Evolutionary conservation across 2,113 vertebrate genomes (phyloP), one percentile per base, ranked within the genome.

Genomic region (Picathartes gymnocephalus): DNA sequence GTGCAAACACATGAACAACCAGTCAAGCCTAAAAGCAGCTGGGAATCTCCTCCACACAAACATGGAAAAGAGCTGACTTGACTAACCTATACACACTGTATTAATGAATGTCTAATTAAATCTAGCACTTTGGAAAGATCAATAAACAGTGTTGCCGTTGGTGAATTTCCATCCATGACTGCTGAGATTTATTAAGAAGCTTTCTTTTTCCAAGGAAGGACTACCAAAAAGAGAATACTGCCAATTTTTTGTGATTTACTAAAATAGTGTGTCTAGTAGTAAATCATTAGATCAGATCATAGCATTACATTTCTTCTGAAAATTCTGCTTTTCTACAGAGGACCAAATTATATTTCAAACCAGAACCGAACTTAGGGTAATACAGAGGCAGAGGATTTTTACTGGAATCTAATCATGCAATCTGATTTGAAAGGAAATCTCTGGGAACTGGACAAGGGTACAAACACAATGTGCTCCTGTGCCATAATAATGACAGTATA

Each of bases 201-300:
- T 97, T 96, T 92, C 70, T 71, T 97, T 97, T 97, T 96, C 96
- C 25, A 4, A 93, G 66, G 94, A 94, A 94, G 61, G 70, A 94
- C 96, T 97, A 96, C 80, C 81, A 88, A 92, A 88, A 73, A 90
- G 47, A 91, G 54, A 90, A 94, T 51, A 45, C 31, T 58, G 86
- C 76, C 87, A 90, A 62, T 53, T 86, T 88, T 85, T 95, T 91
- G 48, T 65, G 42, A 66, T 58, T 92, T 93, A 92, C 45, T 90
- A 79, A 94, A 95, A 93, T 18, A 94, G 42, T 42, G 54, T 73
- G n/a, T 82, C 69, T 78, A n/a, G n/a, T n/a, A n/a, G n/a, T n/a
- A 77, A 83, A 89, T 92, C 77, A 80, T 86, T 94, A 92, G 73
- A 96, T 45, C 73, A 93, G 71, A 97, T 53, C 39, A 93, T 47